Evolutionary conservation across 2,888 invertebrate species (phyloP).

Genomic region (Archaeoteleia sp.): DNA sequence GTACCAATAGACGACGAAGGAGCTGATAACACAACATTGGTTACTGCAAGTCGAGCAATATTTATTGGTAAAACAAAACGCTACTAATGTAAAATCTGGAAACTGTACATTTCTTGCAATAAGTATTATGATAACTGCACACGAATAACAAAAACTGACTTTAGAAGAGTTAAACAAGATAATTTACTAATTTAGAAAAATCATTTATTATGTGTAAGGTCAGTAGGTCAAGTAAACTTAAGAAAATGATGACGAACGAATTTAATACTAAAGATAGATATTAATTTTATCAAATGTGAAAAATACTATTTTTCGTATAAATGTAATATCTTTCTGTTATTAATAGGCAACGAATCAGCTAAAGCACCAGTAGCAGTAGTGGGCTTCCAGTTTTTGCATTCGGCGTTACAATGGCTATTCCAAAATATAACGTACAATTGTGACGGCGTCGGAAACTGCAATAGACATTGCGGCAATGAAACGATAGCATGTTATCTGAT

Average conservation of each 20-base stretch:
- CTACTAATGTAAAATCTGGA: too few relatives aligned
- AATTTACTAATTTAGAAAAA: too few relatives aligned
- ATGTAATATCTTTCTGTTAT: slow-evolving; percentile 11
- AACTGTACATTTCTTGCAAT: too few relatives aligned
- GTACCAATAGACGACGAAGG: slow-evolving; percentile 82
- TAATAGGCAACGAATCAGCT: slow-evolving; percentile 61
- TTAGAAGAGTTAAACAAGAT: too few relatives aligned
- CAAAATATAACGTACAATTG: slow-evolving; percentile 84
- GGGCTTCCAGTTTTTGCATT: slow-evolving; percentile 87
- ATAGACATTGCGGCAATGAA: slow-evolving; percentile 78
- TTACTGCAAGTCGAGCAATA: slow-evolving; percentile 91
- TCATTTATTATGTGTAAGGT: too few relatives aligned
- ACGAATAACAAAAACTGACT: too few relatives aligned
- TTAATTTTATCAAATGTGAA: too few relatives aligned
- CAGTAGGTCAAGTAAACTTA: too few relatives aligned
- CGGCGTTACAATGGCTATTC: slow-evolving; percentile 85
- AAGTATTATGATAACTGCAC: too few relatives aligned
- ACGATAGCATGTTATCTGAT: slow-evolving; percentile 88
- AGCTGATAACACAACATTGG: slow-evolving; percentile 79
- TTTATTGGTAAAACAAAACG: slow-evolving; percentile 75
- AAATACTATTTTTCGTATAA: too few relatives aligned
- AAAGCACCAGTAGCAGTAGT: slow-evolving; percentile 78
- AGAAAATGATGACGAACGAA: too few relatives aligned
- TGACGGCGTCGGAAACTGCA: slow-evolving; percentile 61
- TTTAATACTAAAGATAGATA: too few relatives aligned